Evolutionary conservation across 2,113 vertebrate species (phyloP).

Genomic region (Vombatus ursinus): DNA sequence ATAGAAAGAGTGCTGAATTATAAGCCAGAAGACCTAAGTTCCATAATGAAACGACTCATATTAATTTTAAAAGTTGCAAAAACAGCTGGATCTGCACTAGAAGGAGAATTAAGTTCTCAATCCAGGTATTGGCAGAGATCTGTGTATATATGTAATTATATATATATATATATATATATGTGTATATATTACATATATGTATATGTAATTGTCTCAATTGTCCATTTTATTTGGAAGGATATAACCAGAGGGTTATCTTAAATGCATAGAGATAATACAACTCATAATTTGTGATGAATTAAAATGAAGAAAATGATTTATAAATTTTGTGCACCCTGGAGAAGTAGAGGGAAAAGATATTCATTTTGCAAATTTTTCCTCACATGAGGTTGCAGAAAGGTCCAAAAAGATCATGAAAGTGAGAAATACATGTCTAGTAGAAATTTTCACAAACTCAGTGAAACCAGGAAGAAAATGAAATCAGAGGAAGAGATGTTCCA

Average conservation of each 20-base stretch:
- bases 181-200: neutral
- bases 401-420: neutral
- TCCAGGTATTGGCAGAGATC: neutral
- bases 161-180: neutral
- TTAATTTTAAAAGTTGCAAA: neutral
- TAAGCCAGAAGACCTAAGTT: neutral
- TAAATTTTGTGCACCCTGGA: conserved; percentile 7
- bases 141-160: neutral
- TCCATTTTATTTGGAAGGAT: neutral
- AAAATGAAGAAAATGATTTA: conserved; percentile 7
- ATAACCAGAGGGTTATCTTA: conserved; percentile 35
- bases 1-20: neutral
- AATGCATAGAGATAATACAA: neutral
- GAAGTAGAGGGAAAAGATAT: neutral
- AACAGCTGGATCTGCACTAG: neutral
- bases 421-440: conserved; percentile 23
- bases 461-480: conserved; percentile 18
- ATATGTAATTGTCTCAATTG: neutral
- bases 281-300: neutral
- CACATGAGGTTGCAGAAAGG: neutral
- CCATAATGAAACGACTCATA: neutral
- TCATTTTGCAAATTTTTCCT: neutral
- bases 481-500: neutral
- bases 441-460: neutral
- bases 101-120: neutral